These are phyloP conservation scores for Anthoptus insignis DNA, from an alignment of 2,888 invertebrate species.

Conservation along the genomic window DNA sequence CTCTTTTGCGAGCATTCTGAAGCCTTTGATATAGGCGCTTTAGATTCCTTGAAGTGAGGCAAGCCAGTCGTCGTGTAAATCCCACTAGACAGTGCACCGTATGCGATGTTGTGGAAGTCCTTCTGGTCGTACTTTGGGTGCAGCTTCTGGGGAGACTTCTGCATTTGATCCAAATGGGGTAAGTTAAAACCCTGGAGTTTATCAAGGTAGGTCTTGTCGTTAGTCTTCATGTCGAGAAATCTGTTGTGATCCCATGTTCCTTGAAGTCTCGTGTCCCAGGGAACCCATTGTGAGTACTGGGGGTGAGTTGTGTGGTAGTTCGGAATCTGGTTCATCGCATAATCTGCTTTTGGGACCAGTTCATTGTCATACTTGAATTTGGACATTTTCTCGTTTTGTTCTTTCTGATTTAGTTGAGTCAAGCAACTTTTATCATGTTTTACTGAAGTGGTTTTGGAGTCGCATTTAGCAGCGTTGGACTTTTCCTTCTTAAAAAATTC, in stretches of 20 bases:
- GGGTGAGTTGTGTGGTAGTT: constrained; percentile 89
- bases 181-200: constrained; percentile 87
- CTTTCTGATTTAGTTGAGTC: constrained; percentile 72
- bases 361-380: constrained; percentile 85
- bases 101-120: constrained; percentile 80
- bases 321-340: constrained; percentile 89
- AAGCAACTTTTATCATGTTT: constrained; percentile 81
- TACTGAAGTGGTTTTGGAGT: constrained; percentile 68
- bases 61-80: constrained; percentile 74
- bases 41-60: constrained; percentile 80
- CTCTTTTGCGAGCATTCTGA: constrained; percentile 76
- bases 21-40: constrained; percentile 69
- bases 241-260: constrained; percentile 85
- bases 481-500: constrained; percentile 85
- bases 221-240: constrained; percentile 80
- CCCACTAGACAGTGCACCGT: constrained; percentile 75
- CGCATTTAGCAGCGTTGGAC: constrained; percentile 70
- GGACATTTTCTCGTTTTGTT: constrained; percentile 85
- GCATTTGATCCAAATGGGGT: constrained; percentile 86
- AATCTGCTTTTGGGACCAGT: constrained; percentile 87
- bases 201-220: constrained; percentile 87
- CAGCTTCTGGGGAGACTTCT: constrained; percentile 87
- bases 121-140: constrained; percentile 84
- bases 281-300: constrained; percentile 89
- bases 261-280: constrained; percentile 85